These are phyloP conservation scores for Phalacrocorax pelagicus DNA, from an alignment of 2,113 vertebrate genomes.

Conservation along the genomic window DNA sequence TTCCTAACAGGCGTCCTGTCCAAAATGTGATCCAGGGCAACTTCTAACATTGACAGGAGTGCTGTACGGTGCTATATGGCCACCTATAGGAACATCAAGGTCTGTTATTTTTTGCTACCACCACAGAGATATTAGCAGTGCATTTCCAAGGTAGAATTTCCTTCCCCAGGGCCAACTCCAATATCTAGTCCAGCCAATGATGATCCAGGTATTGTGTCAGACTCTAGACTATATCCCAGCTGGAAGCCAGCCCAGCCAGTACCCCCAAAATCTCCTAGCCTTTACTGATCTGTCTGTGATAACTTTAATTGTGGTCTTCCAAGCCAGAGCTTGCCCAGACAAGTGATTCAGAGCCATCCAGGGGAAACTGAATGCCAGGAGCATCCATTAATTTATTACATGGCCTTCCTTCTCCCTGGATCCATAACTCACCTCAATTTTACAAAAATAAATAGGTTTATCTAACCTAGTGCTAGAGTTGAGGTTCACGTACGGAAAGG, in stretches of 20 bases:
- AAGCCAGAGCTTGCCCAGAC: not conserved
- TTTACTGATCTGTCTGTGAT: not conserved
- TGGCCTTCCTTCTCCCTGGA: not conserved
- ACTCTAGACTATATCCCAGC: not conserved
- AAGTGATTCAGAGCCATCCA: not conserved
- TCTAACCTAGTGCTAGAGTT: not conserved
- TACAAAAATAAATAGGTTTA: not conserved
- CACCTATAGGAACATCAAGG: rapidly evolving
- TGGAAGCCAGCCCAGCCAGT: not conserved
- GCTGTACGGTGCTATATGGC: not conserved
- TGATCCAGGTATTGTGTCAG: not conserved
- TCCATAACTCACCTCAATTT: not conserved
- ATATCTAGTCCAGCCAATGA: not conserved
- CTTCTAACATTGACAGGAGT: not conserved
- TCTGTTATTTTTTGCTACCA: not conserved
- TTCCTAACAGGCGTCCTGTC: not conserved
- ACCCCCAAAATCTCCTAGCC: not conserved
- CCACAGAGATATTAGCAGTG: not conserved
- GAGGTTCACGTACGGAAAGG: not conserved
- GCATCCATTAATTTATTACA: not conserved
- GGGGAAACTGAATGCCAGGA: not conserved
- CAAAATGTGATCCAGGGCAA: not conserved
- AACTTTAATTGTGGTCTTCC: not conserved
- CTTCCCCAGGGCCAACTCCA: not conserved
- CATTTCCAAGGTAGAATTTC: not conserved